Evolutionary conservation across 2,113 vertebrate species (phyloP), one percentile per base, ranked within the genome.

Genomic region (Xiphophorus hellerii): DNA sequence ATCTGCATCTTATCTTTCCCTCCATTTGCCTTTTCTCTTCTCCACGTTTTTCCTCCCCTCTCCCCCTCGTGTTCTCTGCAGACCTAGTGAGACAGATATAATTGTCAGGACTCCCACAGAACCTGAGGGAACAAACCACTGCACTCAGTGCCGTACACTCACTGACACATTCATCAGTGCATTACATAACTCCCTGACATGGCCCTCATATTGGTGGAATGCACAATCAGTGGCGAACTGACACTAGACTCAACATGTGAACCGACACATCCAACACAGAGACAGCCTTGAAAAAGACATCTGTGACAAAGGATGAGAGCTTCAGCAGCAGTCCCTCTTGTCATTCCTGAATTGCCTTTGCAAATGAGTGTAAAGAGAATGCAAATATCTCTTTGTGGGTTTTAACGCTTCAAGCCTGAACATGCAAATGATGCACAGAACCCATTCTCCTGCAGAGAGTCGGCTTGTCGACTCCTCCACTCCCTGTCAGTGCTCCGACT

Each of bases 351-450:
- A 92, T 84, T 80, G 81, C 85, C 70, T 90, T 89, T 89, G 88
- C 87, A 93, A 90, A 93, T 86, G 75, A 83, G 81, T 80, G 61
- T 62, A 66, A 78, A 83, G 67, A 80, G 62, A 84, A 90, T 90
- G 88, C 87, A 91, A 92, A 92, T 90, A 77, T 78, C n/a, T 75
- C 76, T 77, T 87, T 90, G 87, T 90, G 74, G 74, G 30, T 82
- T 90, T 91, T 80, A 88, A 90, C 48, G 79, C 86, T 86, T 76
- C 31, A 0, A 88, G 85, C 77, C 86, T 63, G 71, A 84, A 74
- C 85, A 91, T 89, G 89, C 76, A 93, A 93, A 91, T 88, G 54
- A 83, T 42, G 79, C 74, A 83, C 73, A 61, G 66, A 84, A 81
- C 85, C 84, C 63, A 76, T 81, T 88, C 71, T 87, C 30, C 68